Percentiles rank a stretch among this genome's conserved stretches.
phyloP scores from a whole-genome alignment of 2,113 vertebrate species.

The Hippocampus barbouri region DNA sequence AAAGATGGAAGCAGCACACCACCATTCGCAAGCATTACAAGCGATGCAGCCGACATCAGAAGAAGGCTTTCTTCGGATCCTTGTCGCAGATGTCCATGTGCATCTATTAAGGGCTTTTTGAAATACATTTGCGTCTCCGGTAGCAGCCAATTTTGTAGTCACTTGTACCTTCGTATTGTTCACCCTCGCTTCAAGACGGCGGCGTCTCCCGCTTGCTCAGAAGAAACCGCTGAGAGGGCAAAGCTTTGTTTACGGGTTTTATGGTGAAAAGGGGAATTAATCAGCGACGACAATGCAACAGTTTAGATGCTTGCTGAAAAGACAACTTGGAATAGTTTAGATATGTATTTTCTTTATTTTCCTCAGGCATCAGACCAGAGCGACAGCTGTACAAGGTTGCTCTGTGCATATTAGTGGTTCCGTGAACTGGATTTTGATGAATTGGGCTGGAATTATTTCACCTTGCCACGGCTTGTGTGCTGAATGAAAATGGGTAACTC shows the following conservation, averaged over 20 bases:
- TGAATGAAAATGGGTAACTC: constrained; percentile 29
- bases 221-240: constrained; percentile 36
- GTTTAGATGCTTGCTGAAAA: constrained; percentile 6
- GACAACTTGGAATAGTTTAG: not conserved
- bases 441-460: constrained; percentile 36
- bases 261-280: constrained; percentile 13
- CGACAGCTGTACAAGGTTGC: constrained; percentile 33
- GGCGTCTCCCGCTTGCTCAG: constrained; percentile 2
- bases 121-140: constrained; percentile 33
- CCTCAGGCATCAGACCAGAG: not conserved
- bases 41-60: constrained; percentile 8
- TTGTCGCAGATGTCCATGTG: constrained; percentile 14
- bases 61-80: constrained; percentile 12
- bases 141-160: constrained; percentile 33
- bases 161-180: constrained; percentile 27
- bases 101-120: constrained; percentile 33
- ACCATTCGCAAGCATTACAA: constrained; percentile 9
- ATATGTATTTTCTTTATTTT: constrained; percentile 22
- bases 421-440: constrained; percentile 12
- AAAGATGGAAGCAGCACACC: constrained; percentile 18
- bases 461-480: constrained; percentile 28
- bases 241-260: constrained; percentile 11
- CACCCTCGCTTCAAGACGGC: constrained; percentile 16
- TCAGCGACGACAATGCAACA: constrained; percentile 17
- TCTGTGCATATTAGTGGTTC: constrained; percentile 22